These are phyloP conservation scores for Dallia pectoralis DNA, from an alignment of 2,797 vertebrate genomes.

Conservation along the genomic window DNA sequence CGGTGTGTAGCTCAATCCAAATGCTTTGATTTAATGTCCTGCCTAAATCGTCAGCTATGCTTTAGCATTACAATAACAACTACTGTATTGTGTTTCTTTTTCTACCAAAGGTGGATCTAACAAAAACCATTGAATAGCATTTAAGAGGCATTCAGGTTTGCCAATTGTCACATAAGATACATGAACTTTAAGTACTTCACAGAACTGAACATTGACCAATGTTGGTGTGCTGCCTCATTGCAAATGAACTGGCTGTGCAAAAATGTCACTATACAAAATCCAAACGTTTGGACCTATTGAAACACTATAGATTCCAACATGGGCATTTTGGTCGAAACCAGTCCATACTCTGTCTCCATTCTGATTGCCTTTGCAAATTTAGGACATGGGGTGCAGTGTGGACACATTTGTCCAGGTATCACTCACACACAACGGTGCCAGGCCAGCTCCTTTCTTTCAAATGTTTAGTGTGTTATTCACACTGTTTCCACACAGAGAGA, in stretches of 20 bases:
- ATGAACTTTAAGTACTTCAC: background rate
- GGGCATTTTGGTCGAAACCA: constrained; percentile 30
- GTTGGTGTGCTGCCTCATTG: too few relatives aligned
- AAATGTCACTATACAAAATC: constrained; percentile 23
- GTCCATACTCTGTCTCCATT: constrained; percentile 27
- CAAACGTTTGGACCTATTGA: constrained; percentile 28
- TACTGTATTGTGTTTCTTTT: constrained; percentile 10
- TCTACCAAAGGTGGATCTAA: constrained; percentile 11
- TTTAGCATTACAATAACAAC: background rate
- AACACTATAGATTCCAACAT: constrained; percentile 34
- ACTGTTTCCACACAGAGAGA: constrained; percentile 22
- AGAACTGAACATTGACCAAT: too few relatives aligned
- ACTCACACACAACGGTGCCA: constrained; percentile 12
- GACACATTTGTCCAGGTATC: constrained; percentile 37
- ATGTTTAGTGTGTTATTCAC: constrained; percentile 30
- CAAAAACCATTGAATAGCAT: background rate
- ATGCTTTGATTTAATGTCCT: background rate
- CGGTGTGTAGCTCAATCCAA: background rate
- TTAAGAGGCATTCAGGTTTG: constrained; percentile 7
- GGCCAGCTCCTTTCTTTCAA: constrained; percentile 25
- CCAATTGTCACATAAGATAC: constrained; percentile 4
- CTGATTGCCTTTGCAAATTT: constrained; percentile 30
- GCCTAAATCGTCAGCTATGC: background rate
- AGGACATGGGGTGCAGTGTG: constrained; percentile 28
- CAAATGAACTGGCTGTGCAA: too few relatives aligned